Evolutionary conservation across 2,113 vertebrate genomes (phyloP).

Genomic region (Echinops telfairi): DNA sequence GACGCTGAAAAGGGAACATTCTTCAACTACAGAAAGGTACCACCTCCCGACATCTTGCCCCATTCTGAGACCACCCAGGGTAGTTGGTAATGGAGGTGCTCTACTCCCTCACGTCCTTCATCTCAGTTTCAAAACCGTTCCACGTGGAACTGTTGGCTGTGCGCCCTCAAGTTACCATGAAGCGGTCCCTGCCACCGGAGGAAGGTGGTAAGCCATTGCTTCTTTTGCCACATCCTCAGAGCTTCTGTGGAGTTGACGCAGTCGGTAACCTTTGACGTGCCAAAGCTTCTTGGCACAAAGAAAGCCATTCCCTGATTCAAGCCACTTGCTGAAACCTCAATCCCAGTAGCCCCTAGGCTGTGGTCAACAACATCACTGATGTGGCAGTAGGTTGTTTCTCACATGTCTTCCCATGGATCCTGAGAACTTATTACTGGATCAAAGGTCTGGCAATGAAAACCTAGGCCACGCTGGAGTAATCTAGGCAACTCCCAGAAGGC

Average conservation of each 20-base stretch:
- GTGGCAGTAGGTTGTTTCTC: not conserved
- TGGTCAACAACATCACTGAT: not conserved
- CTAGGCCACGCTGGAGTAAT: not conserved
- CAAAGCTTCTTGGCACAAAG: not conserved
- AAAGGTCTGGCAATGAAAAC: slow-evolving; percentile 2
- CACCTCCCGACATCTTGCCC: not conserved
- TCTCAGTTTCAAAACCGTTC: not conserved
- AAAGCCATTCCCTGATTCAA: not conserved
- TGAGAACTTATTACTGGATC: not conserved
- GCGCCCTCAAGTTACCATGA: accelerated
- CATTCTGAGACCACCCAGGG: not conserved
- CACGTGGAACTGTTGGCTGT: not conserved
- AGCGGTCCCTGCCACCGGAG: not conserved
- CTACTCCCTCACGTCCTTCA: not conserved
- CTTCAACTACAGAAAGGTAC: not conserved
- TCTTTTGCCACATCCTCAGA: not conserved
- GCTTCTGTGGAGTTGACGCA: not conserved
- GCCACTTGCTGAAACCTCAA: not conserved
- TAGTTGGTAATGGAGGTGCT: not conserved
- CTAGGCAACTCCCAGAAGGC: not conserved
- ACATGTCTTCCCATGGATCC: not conserved
- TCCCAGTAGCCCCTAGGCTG: not conserved
- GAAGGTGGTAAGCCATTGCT: not conserved
- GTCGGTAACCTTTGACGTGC: not conserved
- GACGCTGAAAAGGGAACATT: slow-evolving; percentile 21